Percentiles rank a stretch among this genome's conserved stretches.
Evolutionary conservation across 2,113 vertebrate species (phyloP).

Genomic region (Stegostoma tigrinum): DNA sequence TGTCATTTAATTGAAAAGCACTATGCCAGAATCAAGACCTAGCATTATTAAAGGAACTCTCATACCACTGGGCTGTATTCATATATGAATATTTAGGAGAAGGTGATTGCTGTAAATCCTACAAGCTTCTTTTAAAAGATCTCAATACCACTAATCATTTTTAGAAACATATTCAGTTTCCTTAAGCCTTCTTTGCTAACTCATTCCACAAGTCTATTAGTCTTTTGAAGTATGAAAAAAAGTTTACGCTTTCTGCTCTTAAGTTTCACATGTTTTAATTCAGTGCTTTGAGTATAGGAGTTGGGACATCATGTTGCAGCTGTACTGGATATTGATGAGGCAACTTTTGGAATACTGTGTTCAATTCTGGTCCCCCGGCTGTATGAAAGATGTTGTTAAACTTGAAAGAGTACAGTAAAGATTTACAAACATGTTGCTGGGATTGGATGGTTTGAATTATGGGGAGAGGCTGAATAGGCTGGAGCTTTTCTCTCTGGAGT

Average conservation of each 20-base stretch:
- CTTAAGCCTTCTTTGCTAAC: background rate
- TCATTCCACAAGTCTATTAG: background rate
- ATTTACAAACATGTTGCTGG: too few relatives aligned
- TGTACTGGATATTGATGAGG: too few relatives aligned
- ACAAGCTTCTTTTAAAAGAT: background rate
- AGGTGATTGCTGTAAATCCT: background rate
- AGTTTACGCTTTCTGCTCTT: background rate
- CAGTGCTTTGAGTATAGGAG: background rate
- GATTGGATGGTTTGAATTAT: too few relatives aligned
- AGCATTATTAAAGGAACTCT: background rate
- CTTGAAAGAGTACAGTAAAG: too few relatives aligned
- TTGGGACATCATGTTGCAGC: too few relatives aligned
- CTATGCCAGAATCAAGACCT: background rate
- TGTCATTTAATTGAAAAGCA: slow-evolving; percentile 5
- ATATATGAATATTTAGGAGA: background rate
- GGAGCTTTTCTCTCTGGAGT: too few relatives aligned
- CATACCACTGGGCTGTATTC: background rate
- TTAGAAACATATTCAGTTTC: background rate
- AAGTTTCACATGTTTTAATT: background rate
- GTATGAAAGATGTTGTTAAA: too few relatives aligned
- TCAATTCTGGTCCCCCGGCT: too few relatives aligned
- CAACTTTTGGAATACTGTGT: too few relatives aligned
- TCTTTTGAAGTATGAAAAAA: background rate
- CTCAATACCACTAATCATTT: background rate
- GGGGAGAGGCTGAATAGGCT: too few relatives aligned